Conservation (phyloP, 2,797 vertebrate species). For the Pogonophryne albipinna region DNA sequence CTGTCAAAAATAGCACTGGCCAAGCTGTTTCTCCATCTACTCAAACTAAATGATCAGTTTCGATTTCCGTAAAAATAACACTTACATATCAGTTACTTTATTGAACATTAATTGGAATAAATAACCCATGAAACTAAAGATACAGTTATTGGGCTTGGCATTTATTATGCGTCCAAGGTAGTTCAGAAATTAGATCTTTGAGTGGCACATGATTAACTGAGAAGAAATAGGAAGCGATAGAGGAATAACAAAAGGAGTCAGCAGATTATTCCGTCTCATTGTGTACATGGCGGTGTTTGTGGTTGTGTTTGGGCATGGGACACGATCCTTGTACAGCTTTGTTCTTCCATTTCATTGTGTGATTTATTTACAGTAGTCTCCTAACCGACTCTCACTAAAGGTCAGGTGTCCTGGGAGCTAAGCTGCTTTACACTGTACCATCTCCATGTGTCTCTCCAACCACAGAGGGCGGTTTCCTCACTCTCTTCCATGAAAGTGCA, state of each 20-base stretch:
- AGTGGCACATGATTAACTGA: conserved; percentile 3
- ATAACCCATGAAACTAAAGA: conserved; percentile 3
- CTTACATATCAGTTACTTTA: background rate
- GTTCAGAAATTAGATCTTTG: conserved; percentile 10
- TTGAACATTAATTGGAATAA: background rate
- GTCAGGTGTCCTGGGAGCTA: conserved; percentile 15
- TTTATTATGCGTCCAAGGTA: background rate
- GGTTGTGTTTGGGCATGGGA: conserved; percentile 12
- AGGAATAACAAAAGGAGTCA: background rate
- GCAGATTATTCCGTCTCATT: background rate
- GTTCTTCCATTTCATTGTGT: conserved; percentile 25
- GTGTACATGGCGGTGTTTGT: background rate
- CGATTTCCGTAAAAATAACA: background rate
- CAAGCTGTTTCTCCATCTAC: background rate
- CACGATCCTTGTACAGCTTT: conserved; percentile 26
- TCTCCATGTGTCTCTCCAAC: conserved; percentile 20
- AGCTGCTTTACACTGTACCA: conserved; percentile 2
- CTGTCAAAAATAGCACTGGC: background rate
- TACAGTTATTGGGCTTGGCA: background rate
- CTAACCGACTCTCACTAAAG: conserved; percentile 15
- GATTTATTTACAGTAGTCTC: conserved; percentile 37
- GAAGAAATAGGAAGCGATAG: background rate
- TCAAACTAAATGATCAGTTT: background rate
- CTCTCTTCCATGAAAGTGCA: conserved; percentile 3
- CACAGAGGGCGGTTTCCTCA: conserved; percentile 15